Evolutionary conservation across 1,140 invertebrate species (phyloP).

Genomic region (Conus ventricosus): DNA sequence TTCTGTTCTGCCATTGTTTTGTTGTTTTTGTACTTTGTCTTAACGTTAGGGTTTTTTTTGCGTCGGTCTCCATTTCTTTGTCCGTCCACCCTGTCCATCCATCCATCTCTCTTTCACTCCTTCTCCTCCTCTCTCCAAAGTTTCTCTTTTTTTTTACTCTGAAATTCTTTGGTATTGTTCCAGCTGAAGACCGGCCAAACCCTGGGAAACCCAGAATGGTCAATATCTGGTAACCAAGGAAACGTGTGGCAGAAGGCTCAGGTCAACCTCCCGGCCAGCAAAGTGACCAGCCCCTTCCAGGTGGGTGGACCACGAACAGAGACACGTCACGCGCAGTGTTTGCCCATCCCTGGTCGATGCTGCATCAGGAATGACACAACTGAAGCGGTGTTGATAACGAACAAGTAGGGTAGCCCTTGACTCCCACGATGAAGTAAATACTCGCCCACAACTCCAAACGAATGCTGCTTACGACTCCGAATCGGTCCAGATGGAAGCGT

Average conservation of each 20-base stretch:
- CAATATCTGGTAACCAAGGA: conserved; percentile 56
- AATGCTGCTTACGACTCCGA: no score
- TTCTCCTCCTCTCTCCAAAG: background rate
- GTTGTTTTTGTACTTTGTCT: no score
- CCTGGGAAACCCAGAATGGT: conserved; percentile 52
- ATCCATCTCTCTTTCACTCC: background rate
- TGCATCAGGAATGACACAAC: no score
- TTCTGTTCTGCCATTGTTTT: background rate
- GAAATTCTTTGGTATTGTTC: background rate
- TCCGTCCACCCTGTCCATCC: background rate
- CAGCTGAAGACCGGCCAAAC: conserved; percentile 50
- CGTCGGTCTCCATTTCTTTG: background rate
- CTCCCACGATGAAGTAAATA: no score
- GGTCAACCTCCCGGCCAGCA: conserved; percentile 44
- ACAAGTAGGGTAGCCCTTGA: no score
- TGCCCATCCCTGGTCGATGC: no score
- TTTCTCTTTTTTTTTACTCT: background rate
- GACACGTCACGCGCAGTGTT: no score
- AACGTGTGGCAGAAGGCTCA: conserved; percentile 55
- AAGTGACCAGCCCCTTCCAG: conserved; percentile 45
- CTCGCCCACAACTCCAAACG: no score
- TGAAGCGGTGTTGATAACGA: no score
- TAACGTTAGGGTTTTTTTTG: no score
- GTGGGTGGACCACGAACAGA: conserved; percentile 7
- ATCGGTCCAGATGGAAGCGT: no score